Evolutionary conservation across 2,113 vertebrate genomes (phyloP).

Genomic region (Hipposideros armiger): DNA sequence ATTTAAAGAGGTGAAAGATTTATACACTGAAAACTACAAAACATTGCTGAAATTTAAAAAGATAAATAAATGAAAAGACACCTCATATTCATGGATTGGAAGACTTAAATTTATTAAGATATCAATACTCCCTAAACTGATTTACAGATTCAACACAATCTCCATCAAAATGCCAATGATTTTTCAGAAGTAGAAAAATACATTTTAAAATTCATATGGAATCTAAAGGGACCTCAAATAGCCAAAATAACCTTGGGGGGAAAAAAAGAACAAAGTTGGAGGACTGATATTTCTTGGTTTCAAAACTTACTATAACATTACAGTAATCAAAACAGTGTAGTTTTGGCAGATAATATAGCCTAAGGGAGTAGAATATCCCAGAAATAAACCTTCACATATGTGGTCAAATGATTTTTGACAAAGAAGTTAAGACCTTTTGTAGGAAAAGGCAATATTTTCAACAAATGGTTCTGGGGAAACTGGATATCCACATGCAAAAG

Average conservation of each 20-base stretch:
- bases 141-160: background rate
- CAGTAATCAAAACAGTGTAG: background rate
- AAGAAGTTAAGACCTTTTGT: background rate
- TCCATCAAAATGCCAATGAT: background rate
- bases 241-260: background rate
- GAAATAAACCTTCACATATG: background rate
- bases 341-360: background rate
- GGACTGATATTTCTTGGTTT: too few species aligned
- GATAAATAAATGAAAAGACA: background rate
- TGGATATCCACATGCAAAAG: background rate
- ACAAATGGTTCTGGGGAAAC: background rate
- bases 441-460: background rate
- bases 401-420: background rate
- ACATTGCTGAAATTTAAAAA: slow-evolving; percentile 2
- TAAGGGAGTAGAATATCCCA: background rate
- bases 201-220: background rate
- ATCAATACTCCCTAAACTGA: background rate
- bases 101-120: background rate
- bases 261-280: too few species aligned
- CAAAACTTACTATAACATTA: slow-evolving; percentile 12
- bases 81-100: background rate
- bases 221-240: background rate
- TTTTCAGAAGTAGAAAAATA: slow-evolving; percentile 24
- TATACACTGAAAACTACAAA: background rate
- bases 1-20: background rate